Evolutionary conservation across 64 coral and sea anemone species (phyloP), one percentile per base, ranked within the genome.

Genomic region (Astreopora myriophthalma): DNA sequence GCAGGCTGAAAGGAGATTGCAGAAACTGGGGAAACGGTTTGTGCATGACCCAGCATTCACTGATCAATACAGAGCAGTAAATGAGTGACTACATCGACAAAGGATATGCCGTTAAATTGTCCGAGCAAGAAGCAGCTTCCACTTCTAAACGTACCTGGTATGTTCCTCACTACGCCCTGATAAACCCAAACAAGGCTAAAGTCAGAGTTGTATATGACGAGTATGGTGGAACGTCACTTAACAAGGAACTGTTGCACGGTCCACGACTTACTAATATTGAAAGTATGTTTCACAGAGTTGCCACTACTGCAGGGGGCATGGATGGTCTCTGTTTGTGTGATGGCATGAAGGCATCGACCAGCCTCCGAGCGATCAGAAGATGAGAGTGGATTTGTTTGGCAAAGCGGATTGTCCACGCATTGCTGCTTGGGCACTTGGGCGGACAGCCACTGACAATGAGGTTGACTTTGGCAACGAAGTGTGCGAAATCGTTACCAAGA

Each of bases 101-200:
- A 26, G 77, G 92, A 9, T 89, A 94, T 16, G 77, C 86, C 10
- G 89, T 49, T 2, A 94, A 76, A 32, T 74, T 94, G 57, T 85
- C 86, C 62, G 29, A 39, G n/a, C n/a, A 85, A 11, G 86, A 94
- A 85, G 76, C 69, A 51, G 57, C 27, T 5, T 4, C 13, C 6
- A 89, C 78, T 2, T 69, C 76, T 84, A 38, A 94, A 20, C 22
- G 32, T 22, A 94, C 77, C 22, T 94, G 86, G 92, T 94, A 94
- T 32, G 44, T 94, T 29, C 76, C 92, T 72, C 92, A 89, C 40
- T 77, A 89, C 68, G 77, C 86, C 74, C 86, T 94, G 23, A 35
- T 89, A 23, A 94, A 85, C 57, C 86, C 78, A 19, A 94, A 94
- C 60, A 89, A 89, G 87, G n/a, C 92, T 29, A 84, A 82, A 27